Evolutionary conservation across 2,888 invertebrate species (phyloP), one percentile per base, ranked within the genome.

Genomic region (Plusia festucae): DNA sequence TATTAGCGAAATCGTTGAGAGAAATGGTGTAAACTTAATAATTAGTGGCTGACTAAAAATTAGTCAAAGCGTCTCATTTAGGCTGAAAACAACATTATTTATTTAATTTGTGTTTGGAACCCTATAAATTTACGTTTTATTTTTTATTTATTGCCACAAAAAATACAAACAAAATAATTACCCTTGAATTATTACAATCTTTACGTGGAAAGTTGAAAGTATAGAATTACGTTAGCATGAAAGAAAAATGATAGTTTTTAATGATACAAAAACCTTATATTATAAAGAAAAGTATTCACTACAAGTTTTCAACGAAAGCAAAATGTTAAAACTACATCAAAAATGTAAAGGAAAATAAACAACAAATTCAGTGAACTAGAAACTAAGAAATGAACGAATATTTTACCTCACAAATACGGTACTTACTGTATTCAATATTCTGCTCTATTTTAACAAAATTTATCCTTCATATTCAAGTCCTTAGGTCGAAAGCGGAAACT

Each of bases 401-500:
- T 49, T 49, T 49, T 49, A 49, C 18, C 11, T 18, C 46, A 18
- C 9, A 49, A 49, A 7, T 40, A 40, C 18, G 11, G 7, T 18
- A 34, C 3, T 6, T 5, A 24, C 34, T 34, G 11, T 6, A 40
- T 40, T 40, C 40, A 40, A 18, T 20, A 49, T 20, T 46, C 18
- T 11, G 7, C 4, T 11, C 11, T 20, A 49, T 49, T 49, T 22
- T 20, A 22, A 46, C 44, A 55, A 40, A 40, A n/a, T 7, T 44
- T 53, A 70, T 52, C 30, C 13, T 9, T 57, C 24, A 46, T 16
- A 16, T 27, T n/a, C 16, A 32, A 68, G 54, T 59, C 30, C n/a
- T 60, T 51, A 22, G 57, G 53, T 52, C 27, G 22, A 64, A 34
- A 7, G 11, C 51, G 20, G 22, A 64, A 62, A 63, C 54, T 66